These are phyloP conservation scores for Periophthalmus modestus DNA, from an alignment of 2,113 vertebrate species.

Conservation along the genomic window DNA sequence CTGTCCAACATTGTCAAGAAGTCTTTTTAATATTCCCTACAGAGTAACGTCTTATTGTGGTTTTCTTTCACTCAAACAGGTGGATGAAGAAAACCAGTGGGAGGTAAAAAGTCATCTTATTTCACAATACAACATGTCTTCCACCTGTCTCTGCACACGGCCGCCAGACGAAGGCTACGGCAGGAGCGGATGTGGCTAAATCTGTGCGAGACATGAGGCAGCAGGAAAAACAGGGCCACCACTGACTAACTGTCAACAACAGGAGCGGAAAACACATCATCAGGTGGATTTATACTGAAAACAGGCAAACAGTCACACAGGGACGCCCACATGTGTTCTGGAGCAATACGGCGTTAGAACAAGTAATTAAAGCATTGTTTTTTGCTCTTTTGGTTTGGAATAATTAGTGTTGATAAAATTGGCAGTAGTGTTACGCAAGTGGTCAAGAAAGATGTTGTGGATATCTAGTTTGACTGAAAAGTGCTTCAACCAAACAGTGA, in stretches of 20 bases:
- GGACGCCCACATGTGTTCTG: slow-evolving; percentile 30
- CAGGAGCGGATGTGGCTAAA: background rate
- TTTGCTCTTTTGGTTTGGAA: background rate
- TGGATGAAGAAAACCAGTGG: slow-evolving; percentile 4
- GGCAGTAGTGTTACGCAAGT: background rate
- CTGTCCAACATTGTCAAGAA: slow-evolving; percentile 4
- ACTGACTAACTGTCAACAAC: slow-evolving; percentile 4
- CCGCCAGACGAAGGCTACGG: slow-evolving; percentile 10
- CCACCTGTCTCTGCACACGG: slow-evolving; percentile 4
- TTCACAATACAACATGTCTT: slow-evolving; percentile 2
- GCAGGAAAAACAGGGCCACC: slow-evolving; percentile 2
- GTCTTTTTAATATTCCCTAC: slow-evolving; percentile 12
- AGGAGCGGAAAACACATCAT: slow-evolving; percentile 2
- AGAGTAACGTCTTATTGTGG: background rate
- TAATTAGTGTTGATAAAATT: background rate
- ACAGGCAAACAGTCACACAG: slow-evolving; percentile 33
- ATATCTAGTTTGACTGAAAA: too few relatives aligned
- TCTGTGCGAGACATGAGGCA: background rate
- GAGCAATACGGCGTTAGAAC: slow-evolving; percentile 12
- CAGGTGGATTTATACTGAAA: background rate
- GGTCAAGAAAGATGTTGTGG: background rate
- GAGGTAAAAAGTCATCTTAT: background rate
- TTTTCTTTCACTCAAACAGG: slow-evolving; percentile 17
- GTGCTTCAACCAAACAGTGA: too few relatives aligned
- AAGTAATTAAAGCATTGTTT: slow-evolving; percentile 4